Evolutionary conservation across 2,888 invertebrate species (phyloP).

Genomic region (Tetramorium bicarinatum): DNA sequence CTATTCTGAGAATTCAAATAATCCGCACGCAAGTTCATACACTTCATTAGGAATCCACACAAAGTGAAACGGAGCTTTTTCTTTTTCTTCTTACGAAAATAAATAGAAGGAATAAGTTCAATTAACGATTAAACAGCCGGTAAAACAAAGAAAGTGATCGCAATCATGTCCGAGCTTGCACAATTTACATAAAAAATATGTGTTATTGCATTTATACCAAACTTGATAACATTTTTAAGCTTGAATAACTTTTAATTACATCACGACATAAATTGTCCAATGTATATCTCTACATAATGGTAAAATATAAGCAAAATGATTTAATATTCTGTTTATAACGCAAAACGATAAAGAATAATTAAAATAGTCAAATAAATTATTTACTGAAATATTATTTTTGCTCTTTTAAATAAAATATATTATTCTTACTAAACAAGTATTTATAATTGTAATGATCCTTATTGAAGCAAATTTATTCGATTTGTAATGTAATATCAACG

Average conservation of each 20-base stretch:
- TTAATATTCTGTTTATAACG: constrained; percentile 6
- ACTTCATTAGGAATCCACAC: neutral
- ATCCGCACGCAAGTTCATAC: neutral
- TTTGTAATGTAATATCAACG: neutral
- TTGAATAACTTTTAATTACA: constrained; percentile 30
- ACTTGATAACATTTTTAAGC: constrained; percentile 29
- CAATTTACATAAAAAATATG: constrained; percentile 6
- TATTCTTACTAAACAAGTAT: neutral
- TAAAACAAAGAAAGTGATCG: constrained; percentile 17
- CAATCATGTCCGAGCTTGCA: neutral
- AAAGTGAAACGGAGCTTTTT: constrained; percentile 4
- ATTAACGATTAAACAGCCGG: constrained; percentile 9
- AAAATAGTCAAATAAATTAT: constrained; percentile 13
- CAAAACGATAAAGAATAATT: constrained; percentile 5
- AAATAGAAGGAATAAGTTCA: neutral
- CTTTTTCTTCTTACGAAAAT: neutral
- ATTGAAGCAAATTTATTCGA: neutral
- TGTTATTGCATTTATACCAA: neutral
- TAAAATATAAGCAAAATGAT: constrained; percentile 25
- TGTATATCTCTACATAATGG: neutral
- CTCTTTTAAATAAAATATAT: neutral
- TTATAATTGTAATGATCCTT: neutral
- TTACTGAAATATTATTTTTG: neutral
- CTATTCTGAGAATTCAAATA: constrained; percentile 20
- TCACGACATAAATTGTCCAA: neutral